These are phyloP conservation scores for Erebia ligea DNA, from an alignment of 2,888 invertebrate species.

Conservation along the genomic window DNA sequence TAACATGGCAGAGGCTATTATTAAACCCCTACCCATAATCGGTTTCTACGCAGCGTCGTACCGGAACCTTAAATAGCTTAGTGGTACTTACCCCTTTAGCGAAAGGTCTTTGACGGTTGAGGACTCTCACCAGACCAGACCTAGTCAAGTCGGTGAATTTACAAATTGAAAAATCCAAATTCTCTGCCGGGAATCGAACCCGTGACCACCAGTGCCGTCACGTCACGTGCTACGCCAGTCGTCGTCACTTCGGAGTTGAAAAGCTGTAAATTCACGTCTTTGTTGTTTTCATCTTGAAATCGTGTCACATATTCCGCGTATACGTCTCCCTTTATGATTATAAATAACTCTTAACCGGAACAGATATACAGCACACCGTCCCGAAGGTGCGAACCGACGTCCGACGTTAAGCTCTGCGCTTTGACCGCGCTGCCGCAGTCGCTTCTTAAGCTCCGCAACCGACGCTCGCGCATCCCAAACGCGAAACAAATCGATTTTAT, in stretches of 20 bases:
- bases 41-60: no score
- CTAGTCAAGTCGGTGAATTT: no score
- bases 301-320: slow-evolving; percentile 74
- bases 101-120: no score
- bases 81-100: no score
- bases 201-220: no score
- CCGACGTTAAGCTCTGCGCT: slow-evolving; percentile 54
- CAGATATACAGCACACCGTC: slow-evolving; percentile 70
- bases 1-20: no score
- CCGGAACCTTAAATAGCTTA: no score
- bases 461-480: slow-evolving; percentile 62
- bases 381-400: slow-evolving; percentile 72
- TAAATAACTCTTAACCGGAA: slow-evolving; percentile 80
- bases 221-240: no score
- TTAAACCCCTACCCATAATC: no score
- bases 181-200: no score
- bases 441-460: slow-evolving; percentile 60
- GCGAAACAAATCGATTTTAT: slow-evolving; percentile 49
- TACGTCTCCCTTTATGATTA: slow-evolving; percentile 76
- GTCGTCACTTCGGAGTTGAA: slow-evolving; percentile 24
- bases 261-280: slow-evolving; percentile 43
- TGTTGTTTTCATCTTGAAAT: slow-evolving; percentile 65
- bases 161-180: no score
- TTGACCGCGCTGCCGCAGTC: slow-evolving; percentile 61
- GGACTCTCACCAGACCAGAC: no score